These are phyloP conservation scores for Drosophila lacertosa DNA, from an alignment of 1,140 invertebrate genomes.

Conservation along the genomic window DNA sequence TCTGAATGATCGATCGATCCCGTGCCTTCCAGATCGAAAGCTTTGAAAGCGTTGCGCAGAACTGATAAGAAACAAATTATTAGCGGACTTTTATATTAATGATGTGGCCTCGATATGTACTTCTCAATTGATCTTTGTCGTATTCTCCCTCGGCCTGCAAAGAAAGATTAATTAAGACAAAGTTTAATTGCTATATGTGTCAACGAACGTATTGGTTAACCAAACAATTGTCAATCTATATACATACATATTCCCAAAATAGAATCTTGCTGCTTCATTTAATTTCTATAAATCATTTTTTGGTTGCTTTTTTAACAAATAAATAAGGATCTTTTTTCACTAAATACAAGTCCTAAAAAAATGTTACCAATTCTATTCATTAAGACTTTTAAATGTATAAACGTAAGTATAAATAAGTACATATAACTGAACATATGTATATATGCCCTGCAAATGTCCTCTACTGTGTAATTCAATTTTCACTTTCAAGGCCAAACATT, in stretches of 20 bases:
- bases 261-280: slow-evolving; percentile 8
- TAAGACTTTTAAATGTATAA: background rate
- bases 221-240: slow-evolving; percentile 1
- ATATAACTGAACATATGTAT: background rate
- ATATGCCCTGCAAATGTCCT: slow-evolving; percentile 55
- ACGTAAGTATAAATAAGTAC: background rate
- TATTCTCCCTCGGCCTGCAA: slow-evolving; percentile 85
- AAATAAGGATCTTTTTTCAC: background rate
- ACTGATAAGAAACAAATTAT: slow-evolving; percentile 84
- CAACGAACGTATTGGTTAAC: slow-evolving; percentile 11
- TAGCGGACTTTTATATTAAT: background rate
- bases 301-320: background rate
- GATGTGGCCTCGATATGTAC: slow-evolving; percentile 73
- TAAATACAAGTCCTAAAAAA: background rate
- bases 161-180: slow-evolving; percentile 9
- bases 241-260: slow-evolving; percentile 20
- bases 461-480: slow-evolving; percentile 18
- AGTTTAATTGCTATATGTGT: slow-evolving; percentile 20
- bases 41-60: slow-evolving; percentile 90
- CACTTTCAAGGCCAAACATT: slow-evolving; percentile 40
- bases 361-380: background rate
- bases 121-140: slow-evolving; percentile 85
- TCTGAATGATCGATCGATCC: slow-evolving; percentile 90
- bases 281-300: slow-evolving; percentile 5
- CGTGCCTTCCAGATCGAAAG: slow-evolving; percentile 91